Percentiles rank a stretch among this genome's conserved stretches.
phyloP scores from a whole-genome alignment of 2,797 vertebrate genomes.

The Hyperoplus immaculatus region DNA sequence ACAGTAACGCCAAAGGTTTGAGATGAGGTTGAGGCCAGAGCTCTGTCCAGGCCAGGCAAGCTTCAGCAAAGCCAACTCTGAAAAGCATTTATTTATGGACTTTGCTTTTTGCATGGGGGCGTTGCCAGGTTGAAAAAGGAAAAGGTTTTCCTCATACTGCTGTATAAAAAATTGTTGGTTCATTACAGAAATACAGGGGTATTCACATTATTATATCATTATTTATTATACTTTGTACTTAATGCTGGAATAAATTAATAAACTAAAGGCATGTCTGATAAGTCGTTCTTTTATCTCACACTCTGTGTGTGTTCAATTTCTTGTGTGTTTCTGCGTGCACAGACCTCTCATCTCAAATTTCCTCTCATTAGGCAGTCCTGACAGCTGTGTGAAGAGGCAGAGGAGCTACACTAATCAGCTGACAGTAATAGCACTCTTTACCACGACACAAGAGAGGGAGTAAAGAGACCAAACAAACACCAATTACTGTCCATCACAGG shows the following conservation, averaged over 20 bases:
- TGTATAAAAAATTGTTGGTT: neutral
- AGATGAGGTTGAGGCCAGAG: neutral
- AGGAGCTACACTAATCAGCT: conserved; percentile 71
- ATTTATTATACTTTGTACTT: neutral
- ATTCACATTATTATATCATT: neutral
- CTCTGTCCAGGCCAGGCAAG: neutral
- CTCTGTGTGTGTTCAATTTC: conserved; percentile 6
- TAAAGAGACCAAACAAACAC: conserved; percentile 79
- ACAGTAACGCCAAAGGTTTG: neutral
- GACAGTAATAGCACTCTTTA: conserved; percentile 77
- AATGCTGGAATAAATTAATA: neutral
- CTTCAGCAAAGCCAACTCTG: neutral
- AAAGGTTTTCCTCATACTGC: neutral
- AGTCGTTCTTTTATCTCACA: conserved; percentile 3
- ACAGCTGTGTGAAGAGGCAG: conserved; percentile 71
- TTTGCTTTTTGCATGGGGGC: neutral
- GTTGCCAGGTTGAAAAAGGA: neutral
- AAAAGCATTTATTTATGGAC: neutral
- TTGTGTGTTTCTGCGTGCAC: neutral
- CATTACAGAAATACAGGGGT: neutral
- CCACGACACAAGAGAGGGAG: conserved; percentile 69
- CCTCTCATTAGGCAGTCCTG: conserved; percentile 63
- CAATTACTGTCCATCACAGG: conserved; percentile 76
- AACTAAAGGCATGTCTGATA: neutral
- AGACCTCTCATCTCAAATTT: conserved; percentile 63